These are phyloP conservation scores for Chaetops frenatus DNA, from an alignment of 2,113 vertebrate genomes.

Conservation along the genomic window DNA sequence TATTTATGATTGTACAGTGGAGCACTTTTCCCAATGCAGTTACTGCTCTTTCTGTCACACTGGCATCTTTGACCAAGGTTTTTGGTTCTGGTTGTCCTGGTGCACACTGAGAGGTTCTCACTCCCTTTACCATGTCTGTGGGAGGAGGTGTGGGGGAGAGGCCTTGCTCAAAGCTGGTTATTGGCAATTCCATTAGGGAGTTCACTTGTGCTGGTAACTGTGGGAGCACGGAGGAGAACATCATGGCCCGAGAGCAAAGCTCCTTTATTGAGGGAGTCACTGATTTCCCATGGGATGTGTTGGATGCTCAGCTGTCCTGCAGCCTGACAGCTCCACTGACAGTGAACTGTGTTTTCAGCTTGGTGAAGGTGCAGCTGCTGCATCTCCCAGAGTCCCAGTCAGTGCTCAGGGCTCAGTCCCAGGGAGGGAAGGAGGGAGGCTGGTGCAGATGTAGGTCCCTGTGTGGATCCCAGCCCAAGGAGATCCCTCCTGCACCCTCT, in stretches of 20 bases:
- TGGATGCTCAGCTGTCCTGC: background rate
- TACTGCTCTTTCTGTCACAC: background rate
- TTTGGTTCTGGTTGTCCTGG: background rate
- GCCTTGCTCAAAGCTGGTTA: background rate
- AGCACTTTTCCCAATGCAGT: background rate
- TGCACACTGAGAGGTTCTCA: background rate
- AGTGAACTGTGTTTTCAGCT: background rate
- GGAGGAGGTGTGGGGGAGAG: background rate
- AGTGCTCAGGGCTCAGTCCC: background rate
- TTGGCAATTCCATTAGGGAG: background rate
- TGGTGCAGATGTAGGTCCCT: background rate
- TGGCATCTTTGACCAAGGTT: fast-evolving
- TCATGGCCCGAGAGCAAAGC: background rate
- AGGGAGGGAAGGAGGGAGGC: background rate
- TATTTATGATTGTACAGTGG: background rate
- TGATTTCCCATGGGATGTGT: background rate
- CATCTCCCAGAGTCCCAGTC: background rate
- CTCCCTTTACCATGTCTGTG: fast-evolving
- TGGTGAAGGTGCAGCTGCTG: background rate
- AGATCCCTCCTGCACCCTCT: background rate
- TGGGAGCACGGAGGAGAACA: background rate
- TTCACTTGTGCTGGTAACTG: background rate
- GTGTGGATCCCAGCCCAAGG: fast-evolving
- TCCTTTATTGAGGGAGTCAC: background rate
- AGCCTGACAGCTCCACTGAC: background rate